Conservation (phyloP, 2,113 vertebrate species). For the Macrotis lagotis region DNA sequence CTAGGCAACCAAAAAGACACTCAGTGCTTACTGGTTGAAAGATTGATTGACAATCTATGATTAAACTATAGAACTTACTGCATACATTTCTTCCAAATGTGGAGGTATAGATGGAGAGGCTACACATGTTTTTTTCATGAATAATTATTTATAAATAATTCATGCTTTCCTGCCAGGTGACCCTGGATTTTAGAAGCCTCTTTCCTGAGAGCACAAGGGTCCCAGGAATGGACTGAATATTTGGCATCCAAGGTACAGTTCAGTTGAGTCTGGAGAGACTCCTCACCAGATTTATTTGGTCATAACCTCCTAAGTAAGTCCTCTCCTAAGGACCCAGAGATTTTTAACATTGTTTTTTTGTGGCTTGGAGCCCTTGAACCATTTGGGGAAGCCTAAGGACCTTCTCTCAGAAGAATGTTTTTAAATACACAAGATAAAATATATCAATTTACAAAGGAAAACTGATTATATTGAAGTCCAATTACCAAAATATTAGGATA, state of each 20-base stretch:
- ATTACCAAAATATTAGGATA: background rate
- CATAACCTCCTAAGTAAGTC: background rate
- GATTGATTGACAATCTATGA: background rate
- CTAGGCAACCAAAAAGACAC: background rate
- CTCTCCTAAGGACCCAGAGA: background rate
- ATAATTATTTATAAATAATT: background rate
- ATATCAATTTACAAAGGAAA: background rate
- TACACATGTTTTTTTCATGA: constrained; percentile 19
- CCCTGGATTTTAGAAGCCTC: background rate
- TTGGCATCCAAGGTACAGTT: background rate
- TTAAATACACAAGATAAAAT: background rate
- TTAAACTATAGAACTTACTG: constrained; percentile 15
- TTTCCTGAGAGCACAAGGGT: background rate
- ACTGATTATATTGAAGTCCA: background rate
- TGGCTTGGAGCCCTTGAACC: background rate
- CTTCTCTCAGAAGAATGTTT: background rate
- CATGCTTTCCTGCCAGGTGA: background rate
- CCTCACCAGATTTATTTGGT: background rate
- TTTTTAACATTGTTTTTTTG: background rate
- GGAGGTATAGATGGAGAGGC: background rate
- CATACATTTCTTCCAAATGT: constrained; percentile 36
- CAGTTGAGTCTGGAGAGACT: too few relatives aligned
- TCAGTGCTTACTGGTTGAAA: constrained; percentile 56
- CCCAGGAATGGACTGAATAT: background rate
- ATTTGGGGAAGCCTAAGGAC: background rate